phyloP scores from a whole-genome alignment of 2,113 vertebrate species.

The Sinocyclocheilus anshuiensis region DNA sequence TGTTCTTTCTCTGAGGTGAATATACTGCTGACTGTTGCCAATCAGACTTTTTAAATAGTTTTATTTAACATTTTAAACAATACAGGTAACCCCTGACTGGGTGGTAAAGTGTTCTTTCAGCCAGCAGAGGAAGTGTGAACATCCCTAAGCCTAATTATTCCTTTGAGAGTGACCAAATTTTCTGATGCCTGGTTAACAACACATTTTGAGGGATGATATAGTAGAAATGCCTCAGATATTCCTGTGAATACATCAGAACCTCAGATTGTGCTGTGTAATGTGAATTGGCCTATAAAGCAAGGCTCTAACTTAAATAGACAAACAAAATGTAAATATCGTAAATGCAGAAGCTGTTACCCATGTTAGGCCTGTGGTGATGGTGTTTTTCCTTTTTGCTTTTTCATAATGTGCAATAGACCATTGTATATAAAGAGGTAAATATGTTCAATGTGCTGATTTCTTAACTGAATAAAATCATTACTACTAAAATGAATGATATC shows the following conservation, averaged over 20 bases:
- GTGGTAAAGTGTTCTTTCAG: slow-evolving; percentile 8
- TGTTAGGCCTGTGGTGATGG: slow-evolving; percentile 45
- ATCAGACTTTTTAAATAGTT: slow-evolving; percentile 37
- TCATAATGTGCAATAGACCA: slow-evolving; percentile 83
- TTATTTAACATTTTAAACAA: slow-evolving; percentile 18
- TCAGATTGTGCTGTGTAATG: slow-evolving; percentile 49
- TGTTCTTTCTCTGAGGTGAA: slow-evolving; percentile 37
- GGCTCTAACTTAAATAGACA: slow-evolving; percentile 35
- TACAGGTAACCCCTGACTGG: neutral
- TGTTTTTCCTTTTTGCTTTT: slow-evolving; percentile 60
- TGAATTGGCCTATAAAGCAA: slow-evolving; percentile 49
- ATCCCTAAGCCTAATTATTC: slow-evolving; percentile 31
- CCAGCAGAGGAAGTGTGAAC: neutral
- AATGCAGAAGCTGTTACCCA: slow-evolving; percentile 42
- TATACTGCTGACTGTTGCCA: slow-evolving; percentile 43
- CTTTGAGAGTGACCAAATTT: slow-evolving; percentile 53
- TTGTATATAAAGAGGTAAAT: slow-evolving; percentile 82
- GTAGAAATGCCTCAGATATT: neutral
- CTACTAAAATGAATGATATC: slow-evolving; percentile 36
- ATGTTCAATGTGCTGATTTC: slow-evolving; percentile 77
- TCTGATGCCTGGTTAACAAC: slow-evolving; percentile 7
- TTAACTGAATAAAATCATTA: slow-evolving; percentile 76
- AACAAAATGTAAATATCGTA: slow-evolving; percentile 44
- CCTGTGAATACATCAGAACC: slow-evolving; percentile 38
- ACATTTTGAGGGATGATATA: slow-evolving; percentile 1